These are phyloP conservation scores for Rhinoderma darwinii DNA, from an alignment of 2,113 vertebrate genomes.

Conservation along the genomic window DNA sequence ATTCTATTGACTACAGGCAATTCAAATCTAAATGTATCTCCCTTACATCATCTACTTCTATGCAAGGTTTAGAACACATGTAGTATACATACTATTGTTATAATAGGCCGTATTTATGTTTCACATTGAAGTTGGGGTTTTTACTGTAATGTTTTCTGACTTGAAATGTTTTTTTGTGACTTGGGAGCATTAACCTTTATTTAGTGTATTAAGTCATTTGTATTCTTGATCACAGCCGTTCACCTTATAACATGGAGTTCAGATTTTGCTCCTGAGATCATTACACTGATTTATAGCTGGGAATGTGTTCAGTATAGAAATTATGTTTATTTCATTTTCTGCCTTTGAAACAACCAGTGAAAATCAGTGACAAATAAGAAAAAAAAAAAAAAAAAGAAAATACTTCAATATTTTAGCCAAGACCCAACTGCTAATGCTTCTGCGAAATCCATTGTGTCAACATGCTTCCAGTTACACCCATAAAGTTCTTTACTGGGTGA, in stretches of 20 bases:
- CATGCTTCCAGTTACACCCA: too few species aligned
- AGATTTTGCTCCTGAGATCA: not conserved
- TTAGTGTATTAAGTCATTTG: not conserved
- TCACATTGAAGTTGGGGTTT: not conserved
- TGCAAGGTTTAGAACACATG: not conserved
- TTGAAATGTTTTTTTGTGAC: not conserved
- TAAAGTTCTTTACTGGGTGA: too few species aligned
- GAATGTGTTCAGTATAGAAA: not conserved
- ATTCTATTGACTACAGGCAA: not conserved
- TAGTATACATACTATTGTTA: not conserved
- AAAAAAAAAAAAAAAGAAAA: too few species aligned
- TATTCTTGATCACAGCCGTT: not conserved
- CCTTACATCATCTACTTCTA: not conserved
- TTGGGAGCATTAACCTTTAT: not conserved
- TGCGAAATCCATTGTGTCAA: too few species aligned
- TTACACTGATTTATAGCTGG: not conserved
- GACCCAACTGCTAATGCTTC: too few species aligned
- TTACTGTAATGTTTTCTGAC: not conserved
- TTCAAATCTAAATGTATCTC: not conserved
- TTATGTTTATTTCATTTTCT: not conserved
- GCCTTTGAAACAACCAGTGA: not conserved
- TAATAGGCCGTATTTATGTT: not conserved
- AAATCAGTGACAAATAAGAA: not conserved
- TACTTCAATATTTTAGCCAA: too few species aligned
- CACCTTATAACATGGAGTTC: not conserved